Conservation (phyloP, 2,888 invertebrate species). For the Xanthia togata region DNA sequence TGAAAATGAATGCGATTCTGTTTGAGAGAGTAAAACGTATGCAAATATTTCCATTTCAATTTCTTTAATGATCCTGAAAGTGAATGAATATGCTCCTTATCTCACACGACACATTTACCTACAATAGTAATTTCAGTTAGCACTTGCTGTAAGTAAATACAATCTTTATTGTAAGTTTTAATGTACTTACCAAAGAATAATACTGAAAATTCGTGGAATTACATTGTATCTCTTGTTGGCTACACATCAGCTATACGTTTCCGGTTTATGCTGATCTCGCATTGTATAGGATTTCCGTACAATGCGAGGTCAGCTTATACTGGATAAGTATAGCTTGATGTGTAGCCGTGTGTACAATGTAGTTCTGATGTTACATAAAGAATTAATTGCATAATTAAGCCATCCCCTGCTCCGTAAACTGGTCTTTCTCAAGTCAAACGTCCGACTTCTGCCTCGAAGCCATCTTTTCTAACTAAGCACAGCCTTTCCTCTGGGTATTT, state of each 20-base stretch:
- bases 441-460: constrained; percentile 16
- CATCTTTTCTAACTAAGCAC: constrained; percentile 34
- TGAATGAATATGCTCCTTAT: constrained; percentile 43
- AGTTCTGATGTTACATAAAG: constrained; percentile 14
- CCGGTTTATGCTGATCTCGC: too few species aligned
- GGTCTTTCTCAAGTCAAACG: constrained; percentile 6
- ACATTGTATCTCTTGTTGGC: constrained; percentile 10
- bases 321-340: too few species aligned
- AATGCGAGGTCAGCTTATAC: too few species aligned
- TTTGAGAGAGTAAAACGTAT: constrained; percentile 31
- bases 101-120: background rate
- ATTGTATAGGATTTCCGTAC: too few species aligned
- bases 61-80: constrained; percentile 26
- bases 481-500: constrained; percentile 43
- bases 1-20: constrained; percentile 5
- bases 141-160: background rate
- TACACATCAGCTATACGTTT: too few species aligned
- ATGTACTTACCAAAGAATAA: constrained; percentile 10
- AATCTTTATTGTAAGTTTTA: background rate
- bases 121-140: constrained; percentile 15
- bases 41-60: constrained; percentile 43
- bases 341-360: background rate
- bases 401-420: background rate
- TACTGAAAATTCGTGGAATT: background rate
- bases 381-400: constrained; percentile 37